phyloP scores from a whole-genome alignment of 2,113 vertebrate species.

The Varanus komodoensis region DNA sequence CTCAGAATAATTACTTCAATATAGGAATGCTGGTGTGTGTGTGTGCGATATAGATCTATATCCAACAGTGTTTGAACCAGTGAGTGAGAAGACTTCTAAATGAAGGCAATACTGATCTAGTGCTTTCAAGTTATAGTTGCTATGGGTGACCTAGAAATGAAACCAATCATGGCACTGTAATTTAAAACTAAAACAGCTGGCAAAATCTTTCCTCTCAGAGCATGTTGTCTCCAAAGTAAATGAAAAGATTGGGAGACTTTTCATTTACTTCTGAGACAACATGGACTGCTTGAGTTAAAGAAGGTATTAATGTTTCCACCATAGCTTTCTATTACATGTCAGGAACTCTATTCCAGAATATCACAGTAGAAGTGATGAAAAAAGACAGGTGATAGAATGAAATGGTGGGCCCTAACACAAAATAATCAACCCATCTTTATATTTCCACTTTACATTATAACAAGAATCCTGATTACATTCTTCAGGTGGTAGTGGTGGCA shows the following conservation, averaged over 20 bases:
- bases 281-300: constrained; percentile 72
- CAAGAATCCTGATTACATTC: constrained; percentile 75
- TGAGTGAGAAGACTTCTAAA: constrained; percentile 60
- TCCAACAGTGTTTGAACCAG: constrained; percentile 54
- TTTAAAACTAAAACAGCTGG: constrained; percentile 81
- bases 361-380: constrained; percentile 76
- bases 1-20: constrained; percentile 22
- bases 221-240: constrained; percentile 77
- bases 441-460: constrained; percentile 78
- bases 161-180: constrained; percentile 77
- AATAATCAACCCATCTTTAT: constrained; percentile 80
- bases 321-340: constrained; percentile 77
- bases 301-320: constrained; percentile 77
- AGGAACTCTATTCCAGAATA: constrained; percentile 75
- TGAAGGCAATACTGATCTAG: constrained; percentile 41
- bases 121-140: constrained; percentile 72
- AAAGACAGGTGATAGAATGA: constrained; percentile 79
- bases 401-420: constrained; percentile 71
- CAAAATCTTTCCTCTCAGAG: constrained; percentile 75
- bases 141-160: constrained; percentile 77
- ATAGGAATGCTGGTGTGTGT: not conserved
- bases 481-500: constrained; percentile 51
- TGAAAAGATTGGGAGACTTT: constrained; percentile 79
- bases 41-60: not conserved
- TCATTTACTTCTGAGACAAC: constrained; percentile 78